Evolutionary conservation across 2,797 vertebrate species (phyloP).

Genomic region (Phyllotis vaccarum): DNA sequence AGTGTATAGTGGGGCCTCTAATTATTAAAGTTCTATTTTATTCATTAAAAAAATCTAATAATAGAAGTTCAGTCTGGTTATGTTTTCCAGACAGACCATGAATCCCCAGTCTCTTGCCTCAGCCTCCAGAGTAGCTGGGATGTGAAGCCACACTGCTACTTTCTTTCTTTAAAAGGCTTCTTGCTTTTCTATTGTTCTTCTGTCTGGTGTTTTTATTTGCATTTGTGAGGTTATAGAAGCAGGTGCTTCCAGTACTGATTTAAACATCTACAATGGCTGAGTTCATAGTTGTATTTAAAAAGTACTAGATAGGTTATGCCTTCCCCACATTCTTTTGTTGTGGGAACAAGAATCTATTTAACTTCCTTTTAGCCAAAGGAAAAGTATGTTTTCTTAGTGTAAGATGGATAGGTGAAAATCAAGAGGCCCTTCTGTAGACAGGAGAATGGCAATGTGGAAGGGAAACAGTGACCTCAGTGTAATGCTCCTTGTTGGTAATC

Average conservation of each 20-base stretch:
- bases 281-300: not conserved
- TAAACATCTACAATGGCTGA: not conserved
- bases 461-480: constrained; percentile 73
- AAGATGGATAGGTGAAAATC: constrained; percentile 54
- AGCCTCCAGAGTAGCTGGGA: not conserved
- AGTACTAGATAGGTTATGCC: not conserved
- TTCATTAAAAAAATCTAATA: constrained; percentile 2
- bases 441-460: constrained; percentile 40
- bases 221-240: not conserved
- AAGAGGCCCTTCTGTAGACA: constrained; percentile 35
- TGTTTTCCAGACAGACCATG: not conserved
- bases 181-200: not conserved
- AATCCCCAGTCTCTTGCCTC: not conserved
- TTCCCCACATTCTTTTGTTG: constrained; percentile 13
- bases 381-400: constrained; percentile 51
- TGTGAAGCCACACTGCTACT: not conserved
- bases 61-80: not conserved
- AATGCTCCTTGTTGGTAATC: constrained; percentile 67
- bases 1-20: not conserved
- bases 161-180: not conserved
- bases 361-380: constrained; percentile 23
- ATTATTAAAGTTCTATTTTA: constrained; percentile 10
- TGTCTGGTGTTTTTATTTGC: not conserved
- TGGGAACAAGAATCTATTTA: constrained; percentile 28
- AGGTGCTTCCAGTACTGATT: not conserved